phyloP scores from a whole-genome alignment of 2,888 invertebrate genomes.

The Harpagoxenus sublaevis region DNA sequence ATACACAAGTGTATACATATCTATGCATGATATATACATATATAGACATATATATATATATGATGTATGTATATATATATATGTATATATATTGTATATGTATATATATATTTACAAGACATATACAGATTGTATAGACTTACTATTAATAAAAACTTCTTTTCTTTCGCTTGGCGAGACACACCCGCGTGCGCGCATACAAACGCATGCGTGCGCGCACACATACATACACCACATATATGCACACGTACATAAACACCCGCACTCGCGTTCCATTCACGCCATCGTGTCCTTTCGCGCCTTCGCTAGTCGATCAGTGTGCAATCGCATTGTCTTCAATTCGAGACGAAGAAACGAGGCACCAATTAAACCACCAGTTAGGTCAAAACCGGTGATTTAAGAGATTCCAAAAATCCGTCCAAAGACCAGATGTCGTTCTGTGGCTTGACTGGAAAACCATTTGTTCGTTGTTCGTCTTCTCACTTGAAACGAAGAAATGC shows the following conservation, averaged over 20 bases:
- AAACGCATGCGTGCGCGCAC: constrained; percentile 12
- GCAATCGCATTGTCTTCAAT: constrained; percentile 48
- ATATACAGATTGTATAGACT: constrained; percentile 84
- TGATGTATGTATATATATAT: constrained; percentile 52
- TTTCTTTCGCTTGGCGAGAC: constrained; percentile 73
- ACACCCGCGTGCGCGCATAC: constrained; percentile 55
- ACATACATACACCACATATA: constrained; percentile 14
- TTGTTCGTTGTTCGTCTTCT: neutral
- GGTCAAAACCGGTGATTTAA: neutral
- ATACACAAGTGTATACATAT: constrained; percentile 68
- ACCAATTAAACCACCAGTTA: neutral
- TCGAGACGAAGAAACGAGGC: neutral
- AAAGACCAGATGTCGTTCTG: neutral
- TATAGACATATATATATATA: constrained; percentile 50
- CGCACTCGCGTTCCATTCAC: constrained; percentile 44
- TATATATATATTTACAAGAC: constrained; percentile 85
- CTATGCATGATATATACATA: constrained; percentile 51
- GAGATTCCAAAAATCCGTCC: neutral
- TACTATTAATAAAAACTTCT: constrained; percentile 78
- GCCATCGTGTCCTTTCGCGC: constrained; percentile 49
- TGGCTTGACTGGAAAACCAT: neutral
- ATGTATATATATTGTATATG: constrained; percentile 63
- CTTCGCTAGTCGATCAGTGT: constrained; percentile 16
- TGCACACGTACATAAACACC: constrained; percentile 11
- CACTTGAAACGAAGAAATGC: neutral